A percentile compares a stretch with the other conserved stretches of the same genome.
Conservation (phyloP, 1,140 invertebrate genomes). For the Melanaphis sacchari region DNA sequence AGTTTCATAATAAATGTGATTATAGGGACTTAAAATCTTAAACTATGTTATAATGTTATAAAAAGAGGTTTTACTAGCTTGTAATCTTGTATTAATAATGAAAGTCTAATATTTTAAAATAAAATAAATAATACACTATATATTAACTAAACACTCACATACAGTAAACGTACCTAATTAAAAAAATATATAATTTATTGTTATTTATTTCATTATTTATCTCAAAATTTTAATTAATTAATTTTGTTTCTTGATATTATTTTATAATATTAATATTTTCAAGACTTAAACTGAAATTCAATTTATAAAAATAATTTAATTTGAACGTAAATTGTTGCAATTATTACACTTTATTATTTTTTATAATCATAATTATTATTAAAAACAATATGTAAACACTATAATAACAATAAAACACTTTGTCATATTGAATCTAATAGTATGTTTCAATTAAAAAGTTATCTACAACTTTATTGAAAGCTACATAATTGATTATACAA, state of each 20-base stretch:
- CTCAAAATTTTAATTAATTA: neutral
- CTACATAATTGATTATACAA: too few relatives aligned
- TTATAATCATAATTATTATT: neutral
- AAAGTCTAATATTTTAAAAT: neutral
- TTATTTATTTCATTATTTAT: neutral
- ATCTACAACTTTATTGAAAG: neutral
- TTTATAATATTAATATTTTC: neutral
- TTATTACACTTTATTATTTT: neutral
- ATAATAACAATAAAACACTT: neutral
- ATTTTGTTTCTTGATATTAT: neutral
- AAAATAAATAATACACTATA: neutral
- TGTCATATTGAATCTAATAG: neutral
- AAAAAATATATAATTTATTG: too few relatives aligned
- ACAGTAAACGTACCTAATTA: neutral
- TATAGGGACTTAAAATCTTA: neutral
- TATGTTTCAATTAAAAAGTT: neutral
- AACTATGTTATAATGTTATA: neutral
- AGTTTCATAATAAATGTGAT: neutral
- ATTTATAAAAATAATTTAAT: neutral
- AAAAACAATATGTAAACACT: neutral
- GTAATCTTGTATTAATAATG: neutral
- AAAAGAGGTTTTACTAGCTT: neutral
- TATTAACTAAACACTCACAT: neutral
- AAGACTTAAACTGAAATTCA: neutral
- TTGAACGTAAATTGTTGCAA: neutral